These are phyloP conservation scores for Baccha elongata DNA, from an alignment of 2,888 invertebrate species.

Conservation along the genomic window DNA sequence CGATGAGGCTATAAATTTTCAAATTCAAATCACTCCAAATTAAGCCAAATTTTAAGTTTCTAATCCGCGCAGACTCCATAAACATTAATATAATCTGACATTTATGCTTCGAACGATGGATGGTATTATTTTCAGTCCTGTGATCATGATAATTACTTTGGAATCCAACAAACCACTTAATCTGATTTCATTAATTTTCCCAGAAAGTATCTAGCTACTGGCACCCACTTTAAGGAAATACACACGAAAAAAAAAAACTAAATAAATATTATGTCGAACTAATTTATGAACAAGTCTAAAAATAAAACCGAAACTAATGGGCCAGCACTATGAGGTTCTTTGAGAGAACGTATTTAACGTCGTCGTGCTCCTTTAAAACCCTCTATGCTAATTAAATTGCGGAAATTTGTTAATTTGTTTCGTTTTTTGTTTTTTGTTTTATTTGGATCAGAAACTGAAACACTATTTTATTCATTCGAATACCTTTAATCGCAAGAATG, in stretches of 20 bases:
- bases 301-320: constrained; percentile 70
- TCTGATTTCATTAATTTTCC: constrained; percentile 62
- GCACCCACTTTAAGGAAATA: constrained; percentile 42
- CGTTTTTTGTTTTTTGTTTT: constrained; percentile 30
- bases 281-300: constrained; percentile 69
- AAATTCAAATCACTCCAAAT: constrained; percentile 18
- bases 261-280: constrained; percentile 32
- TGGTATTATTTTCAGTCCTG: constrained; percentile 38
- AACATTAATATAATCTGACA: constrained; percentile 33
- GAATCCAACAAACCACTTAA: constrained; percentile 63
- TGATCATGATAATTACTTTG: constrained; percentile 35
- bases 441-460: constrained; percentile 45
- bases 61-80: constrained; percentile 6
- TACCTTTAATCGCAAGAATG: constrained; percentile 62
- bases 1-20: constrained; percentile 20
- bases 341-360: not conserved
- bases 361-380: constrained; percentile 36
- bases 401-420: constrained; percentile 71
- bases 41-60: constrained; percentile 2
- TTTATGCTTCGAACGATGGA: constrained; percentile 16
- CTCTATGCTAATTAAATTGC: constrained; percentile 73
- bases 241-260: constrained; percentile 1
- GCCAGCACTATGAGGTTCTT: constrained; percentile 8
- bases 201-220: constrained; percentile 49
- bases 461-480: constrained; percentile 54